A percentile compares a stretch with the other conserved stretches of the same genome.
Conservation (phyloP, 2,797 vertebrate genomes). For the Micromesistius poutassou region DNA sequence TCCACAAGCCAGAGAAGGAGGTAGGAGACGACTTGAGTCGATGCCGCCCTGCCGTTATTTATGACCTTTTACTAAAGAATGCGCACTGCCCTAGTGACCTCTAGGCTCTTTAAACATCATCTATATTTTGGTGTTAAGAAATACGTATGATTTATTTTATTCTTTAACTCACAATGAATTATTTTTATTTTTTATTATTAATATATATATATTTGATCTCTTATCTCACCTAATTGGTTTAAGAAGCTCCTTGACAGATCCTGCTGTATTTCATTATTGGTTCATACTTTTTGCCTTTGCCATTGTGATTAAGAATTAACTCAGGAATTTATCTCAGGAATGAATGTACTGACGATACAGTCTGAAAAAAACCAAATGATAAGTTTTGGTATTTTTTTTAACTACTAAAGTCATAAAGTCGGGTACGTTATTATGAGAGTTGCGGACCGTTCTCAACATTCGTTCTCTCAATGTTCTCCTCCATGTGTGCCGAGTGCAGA, state of each 20-base stretch:
- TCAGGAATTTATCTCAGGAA: background rate
- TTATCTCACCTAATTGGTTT: background rate
- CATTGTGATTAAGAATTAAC: background rate
- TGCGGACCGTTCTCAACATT: background rate
- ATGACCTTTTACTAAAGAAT: conserved; percentile 44
- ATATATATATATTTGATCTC: background rate
- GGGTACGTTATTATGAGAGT: background rate
- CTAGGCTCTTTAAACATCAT: conserved; percentile 11
- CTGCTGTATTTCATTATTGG: background rate
- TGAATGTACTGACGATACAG: background rate
- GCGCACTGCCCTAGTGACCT: conserved; percentile 42
- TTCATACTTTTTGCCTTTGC: background rate
- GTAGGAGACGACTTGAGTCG: conserved; percentile 73
- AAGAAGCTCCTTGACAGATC: too few relatives aligned
- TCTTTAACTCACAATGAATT: background rate
- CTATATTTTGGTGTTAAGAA: background rate
- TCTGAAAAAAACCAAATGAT: background rate
- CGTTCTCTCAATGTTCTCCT: background rate
- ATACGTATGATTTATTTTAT: background rate
- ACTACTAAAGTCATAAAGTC: background rate
- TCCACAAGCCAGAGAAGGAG: conserved; percentile 99
- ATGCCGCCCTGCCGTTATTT: conserved; percentile 66
- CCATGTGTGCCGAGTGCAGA: conserved; percentile 69
- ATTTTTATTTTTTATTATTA: background rate
- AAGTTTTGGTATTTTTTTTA: background rate